Evolutionary conservation across 2,113 vertebrate species (phyloP).

Genomic region (Sceloporus undulatus): DNA sequence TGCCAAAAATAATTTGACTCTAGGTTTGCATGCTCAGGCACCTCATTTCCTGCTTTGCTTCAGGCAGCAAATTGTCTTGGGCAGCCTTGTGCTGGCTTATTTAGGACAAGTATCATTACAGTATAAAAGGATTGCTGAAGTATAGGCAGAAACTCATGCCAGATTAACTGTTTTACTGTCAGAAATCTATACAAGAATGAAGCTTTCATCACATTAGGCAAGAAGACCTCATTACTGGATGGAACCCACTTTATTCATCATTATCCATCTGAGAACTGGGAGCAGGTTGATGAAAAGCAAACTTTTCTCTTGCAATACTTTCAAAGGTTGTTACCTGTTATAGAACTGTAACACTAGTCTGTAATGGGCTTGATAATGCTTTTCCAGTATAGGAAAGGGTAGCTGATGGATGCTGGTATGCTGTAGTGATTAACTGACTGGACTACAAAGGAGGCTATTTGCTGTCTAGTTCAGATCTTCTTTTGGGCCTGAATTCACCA

Average conservation of each 20-base stretch:
- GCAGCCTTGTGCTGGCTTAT: neutral
- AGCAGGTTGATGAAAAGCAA: neutral
- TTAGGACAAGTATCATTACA: rapidly evolving
- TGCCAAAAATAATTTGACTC: neutral
- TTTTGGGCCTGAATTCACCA: neutral
- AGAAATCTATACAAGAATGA: neutral
- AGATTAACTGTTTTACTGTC: neutral
- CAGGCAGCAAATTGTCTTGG: neutral
- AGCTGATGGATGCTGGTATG: neutral
- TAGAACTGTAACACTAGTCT: too few species aligned
- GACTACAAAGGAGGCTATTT: neutral
- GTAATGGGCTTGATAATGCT: neutral
- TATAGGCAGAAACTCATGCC: neutral
- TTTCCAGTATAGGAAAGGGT: rapidly evolving
- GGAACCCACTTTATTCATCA: neutral
- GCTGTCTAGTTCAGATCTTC: neutral
- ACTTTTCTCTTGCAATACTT: neutral
- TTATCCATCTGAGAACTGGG: neutral
- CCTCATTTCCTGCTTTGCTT: too few species aligned
- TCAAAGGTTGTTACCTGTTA: neutral
- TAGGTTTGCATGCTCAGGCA: neutral
- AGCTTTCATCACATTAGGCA: neutral
- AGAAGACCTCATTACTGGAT: too few species aligned
- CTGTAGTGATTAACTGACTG: neutral
- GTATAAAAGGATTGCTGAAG: rapidly evolving